Percentiles rank a stretch among this genome's conserved stretches.
Evolutionary conservation across 2,888 invertebrate species (phyloP).

Genomic region (Megamerina dolium): DNA sequence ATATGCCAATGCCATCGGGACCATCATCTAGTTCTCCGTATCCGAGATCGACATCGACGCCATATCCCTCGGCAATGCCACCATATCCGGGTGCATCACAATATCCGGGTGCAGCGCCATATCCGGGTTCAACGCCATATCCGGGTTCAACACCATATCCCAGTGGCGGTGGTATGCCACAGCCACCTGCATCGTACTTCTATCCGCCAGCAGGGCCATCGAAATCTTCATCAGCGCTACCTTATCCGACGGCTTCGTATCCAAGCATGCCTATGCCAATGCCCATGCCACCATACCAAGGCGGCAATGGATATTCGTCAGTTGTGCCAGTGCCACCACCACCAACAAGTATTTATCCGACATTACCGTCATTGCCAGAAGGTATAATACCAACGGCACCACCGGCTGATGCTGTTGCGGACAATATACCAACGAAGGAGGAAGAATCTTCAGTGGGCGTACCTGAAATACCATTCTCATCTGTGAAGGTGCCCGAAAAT

Average conservation of each 20-base stretch:
- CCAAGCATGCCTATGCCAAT: not conserved
- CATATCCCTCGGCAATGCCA: conserved; percentile 33
- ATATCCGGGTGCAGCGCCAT: conserved; percentile 23
- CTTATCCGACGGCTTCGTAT: conserved; percentile 25
- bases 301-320: conserved; percentile 2
- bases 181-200: conserved; percentile 18
- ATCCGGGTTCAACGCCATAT: conserved; percentile 20
- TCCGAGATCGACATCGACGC: conserved; percentile 22
- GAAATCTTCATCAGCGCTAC: conserved; percentile 22
- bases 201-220: conserved; percentile 7
- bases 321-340: no score
- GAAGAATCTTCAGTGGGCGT: conserved; percentile 39
- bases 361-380: conserved; percentile 24
- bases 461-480: conserved; percentile 39
- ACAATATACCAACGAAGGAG: conserved; percentile 30
- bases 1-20: conserved; percentile 26
- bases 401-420: conserved; percentile 26
- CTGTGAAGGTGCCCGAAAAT: conserved; percentile 43
- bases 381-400: conserved; percentile 26
- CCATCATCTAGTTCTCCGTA: conserved; percentile 16
- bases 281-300: not conserved
- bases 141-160: conserved; percentile 16
- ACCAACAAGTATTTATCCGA: conserved; percentile 22
- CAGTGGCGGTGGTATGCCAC: conserved; percentile 20
- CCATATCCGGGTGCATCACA: conserved; percentile 21